Conservation (phyloP, 2,113 vertebrate genomes). For the Hippoglossus stenolepis region DNA sequence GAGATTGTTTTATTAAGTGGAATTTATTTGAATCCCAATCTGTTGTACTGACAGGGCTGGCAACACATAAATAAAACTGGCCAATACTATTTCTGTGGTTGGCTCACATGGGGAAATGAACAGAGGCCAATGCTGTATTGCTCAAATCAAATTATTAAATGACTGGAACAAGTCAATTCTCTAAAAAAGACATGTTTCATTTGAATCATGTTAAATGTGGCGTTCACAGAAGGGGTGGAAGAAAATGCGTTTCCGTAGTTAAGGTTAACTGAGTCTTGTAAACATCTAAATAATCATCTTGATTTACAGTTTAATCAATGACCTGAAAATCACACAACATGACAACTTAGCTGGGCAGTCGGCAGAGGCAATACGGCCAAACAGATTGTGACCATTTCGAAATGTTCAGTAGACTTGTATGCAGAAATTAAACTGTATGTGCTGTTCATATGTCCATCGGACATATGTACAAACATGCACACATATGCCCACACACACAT, state of each 20-base stretch:
- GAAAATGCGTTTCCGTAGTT: not conserved
- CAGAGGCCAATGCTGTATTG: not conserved
- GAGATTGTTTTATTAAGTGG: not conserved
- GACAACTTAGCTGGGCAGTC: not conserved
- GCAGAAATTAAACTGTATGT: not conserved
- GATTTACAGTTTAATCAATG: not conserved
- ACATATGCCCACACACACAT: conserved; percentile 5
- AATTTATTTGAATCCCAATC: not conserved
- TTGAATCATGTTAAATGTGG: not conserved
- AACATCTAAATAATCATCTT: not conserved
- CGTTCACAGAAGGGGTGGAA: not conserved
- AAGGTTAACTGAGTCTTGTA: not conserved
- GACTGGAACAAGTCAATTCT: not conserved
- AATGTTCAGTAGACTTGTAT: not conserved
- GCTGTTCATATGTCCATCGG: not conserved
- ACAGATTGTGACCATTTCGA: conserved; percentile 13
- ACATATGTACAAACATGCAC: not conserved
- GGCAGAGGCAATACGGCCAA: not conserved
- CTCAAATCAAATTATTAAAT: not conserved
- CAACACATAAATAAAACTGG: too few species aligned
- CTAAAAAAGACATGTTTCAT: not conserved
- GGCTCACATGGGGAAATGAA: not conserved
- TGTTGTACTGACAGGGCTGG: not conserved
- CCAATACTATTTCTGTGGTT: not conserved
- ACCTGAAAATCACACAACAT: not conserved